A percentile compares a stretch with the other conserved stretches of the same genome.
Conservation (phyloP, 2,113 vertebrate genomes). For the Sinocyclocheilus grahami region DNA sequence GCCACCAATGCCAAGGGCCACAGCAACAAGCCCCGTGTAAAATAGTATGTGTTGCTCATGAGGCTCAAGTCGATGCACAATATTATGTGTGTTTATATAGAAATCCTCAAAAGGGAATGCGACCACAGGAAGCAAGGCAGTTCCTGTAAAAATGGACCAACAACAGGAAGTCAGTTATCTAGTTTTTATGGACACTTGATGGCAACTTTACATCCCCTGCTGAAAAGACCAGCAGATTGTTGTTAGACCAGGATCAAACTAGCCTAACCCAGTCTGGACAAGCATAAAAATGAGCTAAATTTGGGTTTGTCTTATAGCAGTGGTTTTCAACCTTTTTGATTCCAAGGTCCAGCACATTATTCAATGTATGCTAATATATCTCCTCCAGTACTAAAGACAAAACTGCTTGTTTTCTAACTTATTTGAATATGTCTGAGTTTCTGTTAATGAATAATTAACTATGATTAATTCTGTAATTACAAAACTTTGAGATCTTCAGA, state of each 20-base stretch:
- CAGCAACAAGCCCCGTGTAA: constrained; percentile 80
- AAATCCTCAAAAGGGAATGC: constrained; percentile 91
- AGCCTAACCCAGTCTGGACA: too few relatives aligned
- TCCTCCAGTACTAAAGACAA: too few relatives aligned
- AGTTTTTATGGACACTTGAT: background rate
- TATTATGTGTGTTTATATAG: constrained; percentile 77
- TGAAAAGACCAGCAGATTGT: background rate
- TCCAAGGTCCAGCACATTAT: too few relatives aligned
- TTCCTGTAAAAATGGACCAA: constrained; percentile 73
- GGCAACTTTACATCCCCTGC: background rate
- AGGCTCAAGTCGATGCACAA: constrained; percentile 72
- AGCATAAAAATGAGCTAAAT: too few relatives aligned
- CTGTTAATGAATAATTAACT: too few relatives aligned
- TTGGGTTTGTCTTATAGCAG: too few relatives aligned
- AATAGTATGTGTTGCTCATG: constrained; percentile 82
- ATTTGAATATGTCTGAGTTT: too few relatives aligned
- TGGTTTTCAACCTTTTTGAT: too few relatives aligned
- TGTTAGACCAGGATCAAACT: background rate
- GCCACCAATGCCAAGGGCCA: constrained; percentile 84
- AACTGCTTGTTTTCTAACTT: too few relatives aligned
- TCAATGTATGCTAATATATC: too few relatives aligned
- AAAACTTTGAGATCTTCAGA: too few relatives aligned
- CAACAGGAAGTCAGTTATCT: background rate
- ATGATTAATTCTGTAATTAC: too few relatives aligned
- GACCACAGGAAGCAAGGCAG: constrained; percentile 82